These are phyloP conservation scores for Istiophorus platypterus DNA, from an alignment of 2,113 vertebrate genomes.

Conservation along the genomic window DNA sequence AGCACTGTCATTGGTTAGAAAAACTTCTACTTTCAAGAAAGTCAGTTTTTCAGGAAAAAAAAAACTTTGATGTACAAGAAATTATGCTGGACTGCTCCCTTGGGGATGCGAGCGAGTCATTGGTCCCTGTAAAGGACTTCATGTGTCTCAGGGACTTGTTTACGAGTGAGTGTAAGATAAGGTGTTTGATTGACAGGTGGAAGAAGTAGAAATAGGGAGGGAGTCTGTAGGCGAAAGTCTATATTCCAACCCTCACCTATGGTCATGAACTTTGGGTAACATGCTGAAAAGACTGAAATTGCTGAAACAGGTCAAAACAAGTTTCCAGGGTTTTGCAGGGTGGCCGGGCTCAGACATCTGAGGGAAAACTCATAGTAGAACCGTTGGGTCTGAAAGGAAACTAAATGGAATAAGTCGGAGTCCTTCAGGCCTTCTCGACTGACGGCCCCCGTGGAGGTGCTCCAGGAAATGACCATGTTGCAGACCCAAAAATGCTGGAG, in stretches of 20 bases:
- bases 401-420: too few relatives aligned
- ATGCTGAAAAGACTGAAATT: neutral
- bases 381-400: neutral
- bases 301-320: neutral
- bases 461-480: neutral
- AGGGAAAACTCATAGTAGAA: neutral
- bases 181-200: neutral
- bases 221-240: too few relatives aligned
- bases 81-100: neutral
- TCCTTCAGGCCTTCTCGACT: too few relatives aligned
- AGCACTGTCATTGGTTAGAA: neutral
- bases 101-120: neutral
- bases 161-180: neutral
- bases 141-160: neutral
- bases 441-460: neutral
- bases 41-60: constrained; percentile 15
- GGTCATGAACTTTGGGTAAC: neutral
- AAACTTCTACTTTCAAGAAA: constrained; percentile 1
- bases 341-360: neutral
- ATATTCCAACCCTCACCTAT: neutral
- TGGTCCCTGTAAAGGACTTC: neutral
- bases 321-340: neutral
- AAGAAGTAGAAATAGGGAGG: too few relatives aligned
- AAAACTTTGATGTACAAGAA: constrained; percentile 8
- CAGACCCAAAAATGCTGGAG: neutral